Conservation (phyloP, 2,797 vertebrate species). For the Anniella stebbinsi region DNA sequence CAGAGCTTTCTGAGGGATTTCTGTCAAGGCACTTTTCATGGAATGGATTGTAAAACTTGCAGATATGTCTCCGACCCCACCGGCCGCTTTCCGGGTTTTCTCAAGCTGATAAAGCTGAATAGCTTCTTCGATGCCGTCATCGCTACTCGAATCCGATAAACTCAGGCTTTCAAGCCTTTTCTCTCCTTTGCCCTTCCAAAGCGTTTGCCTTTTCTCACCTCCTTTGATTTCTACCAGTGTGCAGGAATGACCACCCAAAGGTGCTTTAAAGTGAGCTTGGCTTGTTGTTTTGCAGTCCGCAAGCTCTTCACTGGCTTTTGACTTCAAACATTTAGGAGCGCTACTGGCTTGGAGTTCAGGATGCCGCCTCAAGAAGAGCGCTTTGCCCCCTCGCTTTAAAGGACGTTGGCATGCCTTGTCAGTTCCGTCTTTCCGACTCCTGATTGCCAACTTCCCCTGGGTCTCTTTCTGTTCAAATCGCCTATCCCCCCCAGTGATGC, state of each 20-base stretch:
- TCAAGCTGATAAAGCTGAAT: constrained; percentile 93
- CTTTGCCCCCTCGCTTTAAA: constrained; percentile 9
- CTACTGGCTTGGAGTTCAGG: constrained; percentile 51
- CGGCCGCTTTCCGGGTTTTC: constrained; percentile 80
- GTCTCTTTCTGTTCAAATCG: constrained; percentile 1
- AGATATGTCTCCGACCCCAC: constrained; percentile 23
- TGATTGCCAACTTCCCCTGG: constrained; percentile 3
- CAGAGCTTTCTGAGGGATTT: constrained; percentile 72
- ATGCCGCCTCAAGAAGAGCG: constrained; percentile 60
- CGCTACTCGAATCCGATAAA: constrained; percentile 89
- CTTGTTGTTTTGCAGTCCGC: constrained; percentile 15
- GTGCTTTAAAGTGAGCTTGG: constrained; percentile 23
- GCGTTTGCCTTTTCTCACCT: neutral
- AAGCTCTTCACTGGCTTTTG: constrained; percentile 9
- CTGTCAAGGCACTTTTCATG: constrained; percentile 69
- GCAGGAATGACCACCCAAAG: constrained; percentile 43
- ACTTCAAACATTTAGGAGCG: constrained; percentile 19
- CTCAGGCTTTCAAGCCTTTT: rapidly evolving
- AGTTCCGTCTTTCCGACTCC: constrained; percentile 22
- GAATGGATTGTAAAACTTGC: constrained; percentile 44
- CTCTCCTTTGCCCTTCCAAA: neutral
- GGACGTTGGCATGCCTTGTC: constrained; percentile 10
- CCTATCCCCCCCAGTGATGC: neutral
- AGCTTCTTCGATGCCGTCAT: constrained; percentile 96
- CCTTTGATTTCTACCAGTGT: constrained; percentile 23